Percentiles rank a stretch among this genome's conserved stretches.
phyloP scores from a whole-genome alignment of 1,140 invertebrate genomes.

The Andricus grossulariae region DNA sequence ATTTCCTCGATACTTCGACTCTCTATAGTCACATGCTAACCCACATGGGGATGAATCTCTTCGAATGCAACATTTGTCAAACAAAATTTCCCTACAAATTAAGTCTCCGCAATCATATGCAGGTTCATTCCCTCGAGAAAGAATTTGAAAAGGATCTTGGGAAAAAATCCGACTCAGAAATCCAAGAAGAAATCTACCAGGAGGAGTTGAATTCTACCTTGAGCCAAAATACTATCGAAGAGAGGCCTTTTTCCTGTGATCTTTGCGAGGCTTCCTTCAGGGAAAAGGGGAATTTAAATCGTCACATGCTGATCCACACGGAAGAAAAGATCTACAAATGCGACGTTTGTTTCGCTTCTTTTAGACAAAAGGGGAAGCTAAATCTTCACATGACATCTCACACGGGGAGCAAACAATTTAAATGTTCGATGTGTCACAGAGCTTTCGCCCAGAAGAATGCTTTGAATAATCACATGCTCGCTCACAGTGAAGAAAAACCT shows the following conservation, averaged over 20 bases:
- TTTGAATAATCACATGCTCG: constrained; percentile 70
- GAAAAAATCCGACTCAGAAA: constrained; percentile 53
- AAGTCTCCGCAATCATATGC: constrained; percentile 81
- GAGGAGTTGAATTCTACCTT: neutral
- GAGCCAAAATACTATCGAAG: neutral
- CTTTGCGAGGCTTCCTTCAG: constrained; percentile 77
- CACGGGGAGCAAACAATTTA: constrained; percentile 82
- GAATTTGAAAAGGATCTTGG: constrained; percentile 79
- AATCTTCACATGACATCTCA: constrained; percentile 83
- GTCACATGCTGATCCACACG: constrained; percentile 72
- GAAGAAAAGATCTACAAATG: constrained; percentile 75
- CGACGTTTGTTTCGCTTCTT: constrained; percentile 74
- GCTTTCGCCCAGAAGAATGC: constrained; percentile 67
- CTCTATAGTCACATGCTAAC: constrained; percentile 75
- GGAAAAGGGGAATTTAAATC: constrained; percentile 73
- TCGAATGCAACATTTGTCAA: constrained; percentile 76
- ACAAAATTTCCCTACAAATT: constrained; percentile 77
- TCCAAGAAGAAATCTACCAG: constrained; percentile 64
- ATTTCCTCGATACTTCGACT: constrained; percentile 72
- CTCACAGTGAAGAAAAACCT: constrained; percentile 75
- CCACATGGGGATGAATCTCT: constrained; percentile 77
- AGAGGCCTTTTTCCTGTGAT: constrained; percentile 63
- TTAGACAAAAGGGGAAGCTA: constrained; percentile 77
- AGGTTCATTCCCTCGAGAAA: constrained; percentile 81
- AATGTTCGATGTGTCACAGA: constrained; percentile 77